Evolutionary conservation across 2,113 vertebrate genomes (phyloP), one percentile per base, ranked within the genome.

Genomic region (Callionymus lyra): DNA sequence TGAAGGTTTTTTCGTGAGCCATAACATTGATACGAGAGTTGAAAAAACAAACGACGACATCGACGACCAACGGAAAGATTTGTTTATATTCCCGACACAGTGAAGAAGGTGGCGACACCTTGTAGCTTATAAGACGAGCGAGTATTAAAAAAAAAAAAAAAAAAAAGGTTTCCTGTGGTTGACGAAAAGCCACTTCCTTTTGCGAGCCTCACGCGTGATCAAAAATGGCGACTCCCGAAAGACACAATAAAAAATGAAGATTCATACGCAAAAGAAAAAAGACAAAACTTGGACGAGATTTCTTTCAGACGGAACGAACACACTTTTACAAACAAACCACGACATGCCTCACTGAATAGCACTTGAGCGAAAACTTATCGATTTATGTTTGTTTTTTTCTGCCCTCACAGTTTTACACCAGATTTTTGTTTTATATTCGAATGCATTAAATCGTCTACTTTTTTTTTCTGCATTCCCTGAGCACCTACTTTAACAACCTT

Each of bases 381-480:
- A 27, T 5, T 8, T 5, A 27, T 8, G 21, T 27, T 4, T 27
- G 21, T 4, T 27, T 27, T 4, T 27, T 27, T 27, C 21, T 27
- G 21, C 9, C 45, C 37, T 42, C 41, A 41, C 38, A 19, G 27
- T 16, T 16, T 32, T 5, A 27, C 21, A 27, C 4, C 21, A 27
- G 21, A 27, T 8, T 27, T 27, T n/a, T n/a, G n/a, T n/a, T n/a
- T n/a, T n/a, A n/a, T n/a, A n/a, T n/a, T n/a, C n/a, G n/a, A n/a
- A n/a, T n/a, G n/a, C n/a, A n/a, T n/a, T n/a, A n/a, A n/a, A n/a
- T n/a, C n/a, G n/a, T n/a, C n/a, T n/a, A n/a, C n/a, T n/a, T n/a
- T n/a, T n/a, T n/a, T n/a, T n/a, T n/a, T 71, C 62, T 43, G 54
- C 60, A 53, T 63, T 85, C 80, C 82, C 80, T 82, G 82, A 86